Base-by-base conservation (phyloP, 2,797 vertebrate genomes). In the Dryobates pubescens region DNA sequence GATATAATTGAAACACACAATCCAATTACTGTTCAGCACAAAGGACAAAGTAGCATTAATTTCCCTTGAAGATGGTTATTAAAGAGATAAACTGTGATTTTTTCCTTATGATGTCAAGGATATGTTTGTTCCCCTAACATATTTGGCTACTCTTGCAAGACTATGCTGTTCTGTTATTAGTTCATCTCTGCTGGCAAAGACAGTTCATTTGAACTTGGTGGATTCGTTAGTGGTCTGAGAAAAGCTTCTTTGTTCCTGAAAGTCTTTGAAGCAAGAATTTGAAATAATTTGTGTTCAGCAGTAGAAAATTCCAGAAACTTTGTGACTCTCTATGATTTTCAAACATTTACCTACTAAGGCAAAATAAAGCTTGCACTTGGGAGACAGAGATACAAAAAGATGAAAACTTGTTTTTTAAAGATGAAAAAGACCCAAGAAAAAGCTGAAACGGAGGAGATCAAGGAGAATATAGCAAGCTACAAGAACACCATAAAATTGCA, bases 1-100 rank as follows among this genome's bases (percentile, higher is more conserved):
- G 97, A 95, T 97, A 97, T 96, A 98, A 98, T 97, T 98, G 97
- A 98, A 97, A 97, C 96, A 97, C 96, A 97, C 97, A 98, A 98
- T 98, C 97, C 97, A 98, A 98, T 98, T 97, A 98, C 87, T 96
- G 97, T 97, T 97, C 97, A 93, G 91, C 95, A 97, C 97, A 97
- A 97, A 98, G 97, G 97, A 97, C 97, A 97, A 97, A 97, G 97
- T 96, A 96, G 96, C 97, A 97, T 97, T 98, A 98, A 98, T 98
- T 98, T 97, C 97, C 96, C 94, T 97, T 97, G 96, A 97, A 97
- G 97, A 98, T 90, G 96, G 96, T 97, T 97, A 98, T 98, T 97
- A 98, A 97, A 96, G 96, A 98, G 97, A 97, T 97, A 98, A 98
- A 97, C 97, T 97, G 97, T 97, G 94, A 95, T 96, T 97, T 97